Evolutionary conservation across 2,113 vertebrate genomes (phyloP).

Genomic region (Vidua chalybeata): DNA sequence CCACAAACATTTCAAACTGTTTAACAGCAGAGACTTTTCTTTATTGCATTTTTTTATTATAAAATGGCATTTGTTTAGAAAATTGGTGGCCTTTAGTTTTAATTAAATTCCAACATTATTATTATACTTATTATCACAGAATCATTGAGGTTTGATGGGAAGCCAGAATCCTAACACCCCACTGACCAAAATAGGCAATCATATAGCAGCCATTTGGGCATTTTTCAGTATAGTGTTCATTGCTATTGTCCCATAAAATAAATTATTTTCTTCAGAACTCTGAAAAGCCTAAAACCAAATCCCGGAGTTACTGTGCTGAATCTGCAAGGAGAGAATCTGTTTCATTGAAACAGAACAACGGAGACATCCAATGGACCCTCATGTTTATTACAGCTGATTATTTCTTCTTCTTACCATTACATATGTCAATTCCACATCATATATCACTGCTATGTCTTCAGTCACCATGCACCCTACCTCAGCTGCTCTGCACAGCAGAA

Average conservation of each 20-base stretch:
- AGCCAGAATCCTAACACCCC: not conserved
- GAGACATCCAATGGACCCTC: slow-evolving; percentile 58
- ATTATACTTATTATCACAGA: not conserved
- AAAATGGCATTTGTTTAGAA: not conserved
- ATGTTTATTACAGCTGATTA: slow-evolving; percentile 43
- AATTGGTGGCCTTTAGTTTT: not conserved
- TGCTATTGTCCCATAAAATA: not conserved
- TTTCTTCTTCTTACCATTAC: not conserved
- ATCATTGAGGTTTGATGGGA: not conserved
- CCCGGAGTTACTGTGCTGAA: rapidly evolving
- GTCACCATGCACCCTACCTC: rapidly evolving
- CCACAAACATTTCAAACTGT: not conserved
- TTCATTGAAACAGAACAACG: slow-evolving; percentile 14
- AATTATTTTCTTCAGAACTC: not conserved
- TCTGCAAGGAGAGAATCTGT: not conserved
- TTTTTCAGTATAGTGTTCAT: not conserved
- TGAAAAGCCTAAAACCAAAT: not conserved
- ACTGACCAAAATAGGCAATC: not conserved
- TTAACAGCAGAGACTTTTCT: not conserved
- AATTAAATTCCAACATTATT: not conserved
- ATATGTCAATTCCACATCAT: rapidly evolving
- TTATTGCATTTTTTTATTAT: not conserved
- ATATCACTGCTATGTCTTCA: rapidly evolving
- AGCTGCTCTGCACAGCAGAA: not conserved
- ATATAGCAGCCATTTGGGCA: not conserved